Conservation (phyloP, 2,113 vertebrate genomes). For the Casuarius casuarius region DNA sequence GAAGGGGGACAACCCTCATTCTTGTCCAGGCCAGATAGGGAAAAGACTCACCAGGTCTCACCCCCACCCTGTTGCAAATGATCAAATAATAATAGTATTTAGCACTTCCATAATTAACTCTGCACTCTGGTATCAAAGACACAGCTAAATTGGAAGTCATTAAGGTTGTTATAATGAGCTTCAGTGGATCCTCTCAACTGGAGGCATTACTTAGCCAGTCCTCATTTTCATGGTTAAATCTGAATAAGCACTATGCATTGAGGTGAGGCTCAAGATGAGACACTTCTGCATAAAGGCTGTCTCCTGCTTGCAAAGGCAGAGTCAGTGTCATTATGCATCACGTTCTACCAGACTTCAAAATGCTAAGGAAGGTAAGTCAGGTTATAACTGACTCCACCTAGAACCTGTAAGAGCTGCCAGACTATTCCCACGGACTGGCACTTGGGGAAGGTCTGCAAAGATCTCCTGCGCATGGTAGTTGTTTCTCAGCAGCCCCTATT, state of each 20-base stretch:
- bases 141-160: conserved; percentile 58
- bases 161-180: conserved; percentile 48
- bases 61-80: conserved; percentile 52
- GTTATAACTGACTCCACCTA: conserved; percentile 37
- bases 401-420: not conserved
- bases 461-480: not conserved
- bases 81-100: conserved; percentile 69
- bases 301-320: conserved; percentile 55
- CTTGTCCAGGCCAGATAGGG: conserved; percentile 26
- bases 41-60: conserved; percentile 26
- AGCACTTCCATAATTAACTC: conserved; percentile 52
- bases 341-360: conserved; percentile 56
- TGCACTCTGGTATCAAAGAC: conserved; percentile 43
- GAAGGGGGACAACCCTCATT: conserved; percentile 31
- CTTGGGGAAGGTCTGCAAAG: not conserved
- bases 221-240: conserved; percentile 33
- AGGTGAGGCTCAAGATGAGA: conserved; percentile 47
- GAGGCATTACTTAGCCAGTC: conserved; percentile 43
- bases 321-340: conserved; percentile 31
- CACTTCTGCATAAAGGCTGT: not conserved
- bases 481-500: not conserved
- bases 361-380: conserved; percentile 40
- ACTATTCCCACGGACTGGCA: not conserved
- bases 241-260: conserved; percentile 46
- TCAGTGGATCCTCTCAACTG: conserved; percentile 42